These are phyloP conservation scores for Chelonus insularis DNA, from an alignment of 1,140 invertebrate genomes.

Conservation along the genomic window DNA sequence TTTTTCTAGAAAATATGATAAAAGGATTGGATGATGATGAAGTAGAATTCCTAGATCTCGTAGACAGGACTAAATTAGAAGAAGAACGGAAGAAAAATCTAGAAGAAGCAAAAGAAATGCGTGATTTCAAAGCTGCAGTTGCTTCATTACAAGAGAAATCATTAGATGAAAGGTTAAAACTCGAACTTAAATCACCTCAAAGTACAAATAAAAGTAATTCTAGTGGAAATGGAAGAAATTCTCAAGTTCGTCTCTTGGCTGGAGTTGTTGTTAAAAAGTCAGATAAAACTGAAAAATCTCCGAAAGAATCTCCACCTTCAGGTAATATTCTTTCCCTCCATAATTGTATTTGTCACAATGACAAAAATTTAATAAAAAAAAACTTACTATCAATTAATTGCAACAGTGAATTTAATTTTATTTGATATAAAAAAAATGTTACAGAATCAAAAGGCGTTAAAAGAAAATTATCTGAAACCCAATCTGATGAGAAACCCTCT, in stretches of 20 bases:
- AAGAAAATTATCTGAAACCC: slow-evolving; percentile 65
- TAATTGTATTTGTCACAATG: no score
- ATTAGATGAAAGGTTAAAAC: slow-evolving; percentile 67
- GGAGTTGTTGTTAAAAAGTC: slow-evolving; percentile 65
- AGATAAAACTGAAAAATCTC: slow-evolving; percentile 58
- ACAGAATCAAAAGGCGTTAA: slow-evolving; percentile 54
- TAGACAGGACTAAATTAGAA: slow-evolving; percentile 82
- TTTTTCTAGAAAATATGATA: slow-evolving; percentile 85
- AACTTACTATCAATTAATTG: no score
- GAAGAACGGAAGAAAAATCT: slow-evolving; percentile 78
- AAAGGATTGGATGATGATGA: slow-evolving; percentile 94
- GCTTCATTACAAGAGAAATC: slow-evolving; percentile 77
- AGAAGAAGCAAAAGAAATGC: slow-evolving; percentile 80
- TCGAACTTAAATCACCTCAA: slow-evolving; percentile 60
- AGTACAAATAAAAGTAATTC: slow-evolving; percentile 41
- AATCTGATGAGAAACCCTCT: slow-evolving; percentile 31
- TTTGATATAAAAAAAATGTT: no score
- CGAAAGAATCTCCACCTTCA: slow-evolving; percentile 36
- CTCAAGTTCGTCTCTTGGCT: slow-evolving; percentile 65
- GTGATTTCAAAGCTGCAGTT: slow-evolving; percentile 79
- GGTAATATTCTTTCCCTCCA: no score
- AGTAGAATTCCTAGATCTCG: slow-evolving; percentile 87
- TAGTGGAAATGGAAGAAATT: slow-evolving; percentile 48
- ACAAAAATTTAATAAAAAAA: no score
- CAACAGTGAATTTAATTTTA: no score